These are phyloP conservation scores for Poeciliopsis paucimaculata DNA, from an alignment of 2,797 vertebrate genomes.

Conservation along the genomic window DNA sequence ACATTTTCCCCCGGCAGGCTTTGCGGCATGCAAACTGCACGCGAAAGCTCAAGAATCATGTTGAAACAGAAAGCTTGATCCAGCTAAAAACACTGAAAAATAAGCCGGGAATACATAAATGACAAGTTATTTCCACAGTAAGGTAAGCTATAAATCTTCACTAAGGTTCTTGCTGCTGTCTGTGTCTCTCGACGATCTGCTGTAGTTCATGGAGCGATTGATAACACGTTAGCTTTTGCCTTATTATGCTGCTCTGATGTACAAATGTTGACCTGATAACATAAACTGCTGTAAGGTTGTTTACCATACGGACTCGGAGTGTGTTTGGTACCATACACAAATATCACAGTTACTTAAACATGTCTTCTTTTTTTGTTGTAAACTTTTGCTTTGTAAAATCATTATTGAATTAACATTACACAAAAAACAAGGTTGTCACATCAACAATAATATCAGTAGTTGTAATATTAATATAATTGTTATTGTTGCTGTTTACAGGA, in stretches of 20 bases:
- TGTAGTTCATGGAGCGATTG: neutral
- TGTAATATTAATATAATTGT: neutral
- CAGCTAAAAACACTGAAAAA: neutral
- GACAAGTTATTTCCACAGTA: conserved; percentile 11
- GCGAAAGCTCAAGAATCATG: conserved; percentile 29
- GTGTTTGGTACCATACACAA: neutral
- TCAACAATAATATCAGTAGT: neutral
- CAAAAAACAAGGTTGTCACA: neutral
- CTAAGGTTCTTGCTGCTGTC: neutral
- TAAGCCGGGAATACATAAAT: neutral
- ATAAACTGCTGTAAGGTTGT: neutral
- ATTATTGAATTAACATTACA: neutral
- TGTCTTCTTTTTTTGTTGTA: too few species aligned
- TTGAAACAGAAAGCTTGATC: neutral
- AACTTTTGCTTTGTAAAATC: neutral
- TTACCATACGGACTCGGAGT: neutral
- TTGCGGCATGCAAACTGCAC: conserved; percentile 25
- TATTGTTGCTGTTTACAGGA: neutral
- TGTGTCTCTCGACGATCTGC: neutral
- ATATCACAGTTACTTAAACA: neutral
- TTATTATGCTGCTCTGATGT: conserved; percentile 32
- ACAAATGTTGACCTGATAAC: neutral
- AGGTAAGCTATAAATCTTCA: conserved; percentile 26
- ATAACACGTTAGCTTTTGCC: neutral
- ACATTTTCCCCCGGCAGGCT: conserved; percentile 43